phyloP scores from a whole-genome alignment of 2,797 vertebrate genomes.

The Phalloptychus januarius region DNA sequence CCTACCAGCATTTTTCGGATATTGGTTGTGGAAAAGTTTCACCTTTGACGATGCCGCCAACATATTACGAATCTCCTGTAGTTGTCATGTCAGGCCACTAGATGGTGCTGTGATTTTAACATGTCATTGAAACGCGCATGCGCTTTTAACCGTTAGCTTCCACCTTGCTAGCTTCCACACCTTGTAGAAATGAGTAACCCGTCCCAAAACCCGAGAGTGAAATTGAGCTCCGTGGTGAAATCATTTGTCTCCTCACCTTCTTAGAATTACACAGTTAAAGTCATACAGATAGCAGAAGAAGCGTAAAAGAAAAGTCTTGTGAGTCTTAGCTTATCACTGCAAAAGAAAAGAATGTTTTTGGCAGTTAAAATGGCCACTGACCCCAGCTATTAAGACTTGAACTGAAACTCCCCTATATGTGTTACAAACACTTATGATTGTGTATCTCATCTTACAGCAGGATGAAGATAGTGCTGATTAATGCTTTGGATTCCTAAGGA shows the following conservation, averaged over 20 bases:
- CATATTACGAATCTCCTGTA: background rate
- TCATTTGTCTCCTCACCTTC: background rate
- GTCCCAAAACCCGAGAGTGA: background rate
- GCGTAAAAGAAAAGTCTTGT: background rate
- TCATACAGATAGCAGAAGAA: background rate
- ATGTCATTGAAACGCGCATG: background rate
- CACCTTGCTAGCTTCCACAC: background rate
- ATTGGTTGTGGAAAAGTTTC: background rate
- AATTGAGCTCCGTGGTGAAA: background rate
- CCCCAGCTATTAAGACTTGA: background rate
- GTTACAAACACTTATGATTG: background rate
- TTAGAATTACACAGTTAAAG: background rate
- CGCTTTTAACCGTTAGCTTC: background rate
- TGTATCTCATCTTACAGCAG: background rate
- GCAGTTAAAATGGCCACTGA: background rate
- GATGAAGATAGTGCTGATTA: conserved; percentile 22
- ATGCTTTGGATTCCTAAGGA: conserved; percentile 8
- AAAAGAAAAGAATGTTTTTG: background rate
- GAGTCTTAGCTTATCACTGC: background rate
- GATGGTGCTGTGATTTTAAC: background rate
- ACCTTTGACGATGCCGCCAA: background rate
- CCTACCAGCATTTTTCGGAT: background rate
- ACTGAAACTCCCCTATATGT: background rate
- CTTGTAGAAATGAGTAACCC: no score
- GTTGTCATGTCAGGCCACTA: background rate